phyloP scores from a whole-genome alignment of 2,888 invertebrate species.

The Torymus tubicola region DNA sequence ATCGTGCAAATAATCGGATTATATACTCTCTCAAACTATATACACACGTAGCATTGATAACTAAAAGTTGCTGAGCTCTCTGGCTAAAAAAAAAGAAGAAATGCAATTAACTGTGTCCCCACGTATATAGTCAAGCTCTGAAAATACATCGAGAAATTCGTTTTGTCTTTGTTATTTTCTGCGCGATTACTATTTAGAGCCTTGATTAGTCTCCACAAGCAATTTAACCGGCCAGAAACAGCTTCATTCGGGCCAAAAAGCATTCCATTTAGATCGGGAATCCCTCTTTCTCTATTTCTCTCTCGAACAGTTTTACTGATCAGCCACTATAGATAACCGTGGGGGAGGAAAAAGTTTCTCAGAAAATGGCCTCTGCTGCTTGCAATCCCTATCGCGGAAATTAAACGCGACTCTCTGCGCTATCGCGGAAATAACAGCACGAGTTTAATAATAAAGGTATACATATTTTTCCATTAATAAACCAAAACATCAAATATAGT shows the following conservation, averaged over 20 bases:
- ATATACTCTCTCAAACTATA: too few species aligned
- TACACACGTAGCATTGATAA: too few species aligned
- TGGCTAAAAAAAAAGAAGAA: background rate
- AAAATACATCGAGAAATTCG: background rate
- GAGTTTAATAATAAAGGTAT: too few species aligned
- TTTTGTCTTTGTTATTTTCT: slow-evolving; percentile 40
- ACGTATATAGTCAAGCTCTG: too few species aligned
- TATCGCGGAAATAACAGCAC: too few species aligned
- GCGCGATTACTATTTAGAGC: background rate
- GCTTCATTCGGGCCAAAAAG: slow-evolving; percentile 52
- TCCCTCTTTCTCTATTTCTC: background rate
- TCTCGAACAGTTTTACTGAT: slow-evolving; percentile 31
- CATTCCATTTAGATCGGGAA: slow-evolving; percentile 52
- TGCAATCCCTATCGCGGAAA: slow-evolving; percentile 21
- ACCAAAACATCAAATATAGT: too few species aligned
- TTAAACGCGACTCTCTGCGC: slow-evolving; percentile 20
- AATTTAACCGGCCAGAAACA: slow-evolving; percentile 39
- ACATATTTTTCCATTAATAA: too few species aligned
- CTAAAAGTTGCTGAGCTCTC: too few species aligned
- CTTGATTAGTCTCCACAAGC: slow-evolving; percentile 47
- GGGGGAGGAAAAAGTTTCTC: slow-evolving; percentile 15
- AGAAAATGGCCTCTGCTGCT: slow-evolving; percentile 23
- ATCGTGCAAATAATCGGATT: too few species aligned
- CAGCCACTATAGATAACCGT: slow-evolving; percentile 29
- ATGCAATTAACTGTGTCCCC: background rate